Evolutionary conservation across 1,140 invertebrate species (phyloP).

Genomic region (Metopolophium dirhodum): DNA sequence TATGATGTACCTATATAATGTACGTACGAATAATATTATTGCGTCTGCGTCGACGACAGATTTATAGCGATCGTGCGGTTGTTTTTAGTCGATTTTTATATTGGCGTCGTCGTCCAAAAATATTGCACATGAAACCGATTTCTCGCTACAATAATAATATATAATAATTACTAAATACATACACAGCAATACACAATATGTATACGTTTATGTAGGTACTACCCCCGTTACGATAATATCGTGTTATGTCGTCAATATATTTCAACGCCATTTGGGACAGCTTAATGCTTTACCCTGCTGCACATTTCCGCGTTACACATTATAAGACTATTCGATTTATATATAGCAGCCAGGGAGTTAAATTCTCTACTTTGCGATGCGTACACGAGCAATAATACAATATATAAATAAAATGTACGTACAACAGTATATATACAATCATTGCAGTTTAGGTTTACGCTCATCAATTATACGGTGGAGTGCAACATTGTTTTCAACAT

Average conservation of each 20-base stretch:
- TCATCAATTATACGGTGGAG: not conserved
- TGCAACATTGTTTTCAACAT: not conserved
- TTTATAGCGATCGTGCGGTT: not conserved
- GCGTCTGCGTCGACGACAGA: not conserved
- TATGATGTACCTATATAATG: too few species aligned
- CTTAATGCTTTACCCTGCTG: not conserved
- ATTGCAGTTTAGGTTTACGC: not conserved
- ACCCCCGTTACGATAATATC: not conserved
- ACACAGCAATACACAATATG: not conserved
- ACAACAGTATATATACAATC: not conserved
- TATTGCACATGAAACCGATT: not conserved
- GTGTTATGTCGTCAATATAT: not conserved
- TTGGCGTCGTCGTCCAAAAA: not conserved
- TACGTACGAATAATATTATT: not conserved
- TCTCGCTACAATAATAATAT: not conserved
- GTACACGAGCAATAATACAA: too few species aligned
- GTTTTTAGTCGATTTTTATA: too few species aligned
- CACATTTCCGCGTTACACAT: not conserved
- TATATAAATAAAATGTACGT: too few species aligned
- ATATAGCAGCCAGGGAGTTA: not conserved
- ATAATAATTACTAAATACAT: not conserved
- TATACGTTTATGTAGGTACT: not conserved
- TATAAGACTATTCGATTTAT: not conserved
- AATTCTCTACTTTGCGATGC: not conserved
- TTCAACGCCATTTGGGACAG: not conserved